Percentiles rank a stretch among this genome's conserved stretches.
phyloP scores from a whole-genome alignment of 2,113 vertebrate species.

The Donacobius atricapilla region DNA sequence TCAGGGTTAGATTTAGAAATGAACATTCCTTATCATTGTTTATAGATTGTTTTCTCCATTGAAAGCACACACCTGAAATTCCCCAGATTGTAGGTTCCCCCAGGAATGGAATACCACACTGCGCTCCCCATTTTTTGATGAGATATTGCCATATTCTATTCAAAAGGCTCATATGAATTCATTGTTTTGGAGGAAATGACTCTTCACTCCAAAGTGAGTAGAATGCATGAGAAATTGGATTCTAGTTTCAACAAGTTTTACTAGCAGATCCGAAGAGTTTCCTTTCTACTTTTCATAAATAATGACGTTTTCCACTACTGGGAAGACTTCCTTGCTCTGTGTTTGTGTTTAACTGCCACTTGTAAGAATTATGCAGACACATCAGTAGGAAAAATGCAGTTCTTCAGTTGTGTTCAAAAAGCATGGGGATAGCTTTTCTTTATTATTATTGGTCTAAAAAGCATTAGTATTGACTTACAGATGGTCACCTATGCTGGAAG shows the following conservation, averaged over 20 bases:
- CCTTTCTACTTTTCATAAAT: not conserved
- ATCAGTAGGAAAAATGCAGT: not conserved
- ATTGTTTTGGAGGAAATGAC: not conserved
- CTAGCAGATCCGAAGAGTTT: not conserved
- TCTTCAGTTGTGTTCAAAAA: not conserved
- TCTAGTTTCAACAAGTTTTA: not conserved
- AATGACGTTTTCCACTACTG: not conserved
- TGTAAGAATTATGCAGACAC: conserved; percentile 20
- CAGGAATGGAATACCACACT: not conserved
- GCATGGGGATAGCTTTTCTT: not conserved
- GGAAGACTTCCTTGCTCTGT: not conserved
- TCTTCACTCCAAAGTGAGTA: not conserved
- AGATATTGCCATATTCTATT: not conserved
- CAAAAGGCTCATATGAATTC: not conserved
- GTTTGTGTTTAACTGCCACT: not conserved
- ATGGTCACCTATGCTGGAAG: conserved; percentile 81
- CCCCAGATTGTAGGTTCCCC: not conserved
- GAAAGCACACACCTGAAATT: not conserved
- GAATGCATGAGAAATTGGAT: not conserved
- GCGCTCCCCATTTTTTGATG: not conserved
- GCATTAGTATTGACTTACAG: conserved; percentile 74
- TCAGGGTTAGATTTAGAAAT: not conserved
- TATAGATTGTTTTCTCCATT: not conserved
- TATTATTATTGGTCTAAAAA: conserved; percentile 60
- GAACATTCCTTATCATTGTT: not conserved